Conservation (phyloP, 2,113 vertebrate genomes). For the Lamprologus ornatipinnis region DNA sequence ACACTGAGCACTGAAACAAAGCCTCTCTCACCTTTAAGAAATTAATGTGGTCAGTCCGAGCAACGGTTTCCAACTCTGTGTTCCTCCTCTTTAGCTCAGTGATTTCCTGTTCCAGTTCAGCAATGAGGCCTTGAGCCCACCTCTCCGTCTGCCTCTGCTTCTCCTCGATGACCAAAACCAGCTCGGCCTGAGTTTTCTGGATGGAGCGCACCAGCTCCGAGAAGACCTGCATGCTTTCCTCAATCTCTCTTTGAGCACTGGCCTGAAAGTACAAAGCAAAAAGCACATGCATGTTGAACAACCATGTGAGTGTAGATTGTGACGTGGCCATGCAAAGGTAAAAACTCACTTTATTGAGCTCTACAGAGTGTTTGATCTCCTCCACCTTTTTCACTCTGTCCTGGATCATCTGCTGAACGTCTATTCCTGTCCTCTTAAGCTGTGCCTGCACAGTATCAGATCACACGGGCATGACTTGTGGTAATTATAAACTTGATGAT, state of each 20-base stretch:
- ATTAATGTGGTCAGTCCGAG: conserved; percentile 70
- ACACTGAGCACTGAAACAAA: not conserved
- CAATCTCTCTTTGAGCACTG: conserved; percentile 60
- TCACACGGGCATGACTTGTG: not conserved
- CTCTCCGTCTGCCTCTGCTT: conserved; percentile 60
- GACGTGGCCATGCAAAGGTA: not conserved
- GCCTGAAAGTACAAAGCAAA: conserved; percentile 20
- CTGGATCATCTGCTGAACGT: conserved; percentile 74
- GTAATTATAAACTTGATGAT: not conserved
- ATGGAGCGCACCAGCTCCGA: conserved; percentile 63
- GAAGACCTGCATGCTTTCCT: conserved; percentile 66
- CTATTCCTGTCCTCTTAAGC: conserved; percentile 66
- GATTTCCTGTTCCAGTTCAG: conserved; percentile 67
- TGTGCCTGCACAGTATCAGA: conserved; percentile 41
- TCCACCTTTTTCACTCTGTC: conserved; percentile 68
- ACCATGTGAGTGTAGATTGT: not conserved
- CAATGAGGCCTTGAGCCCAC: conserved; percentile 51
- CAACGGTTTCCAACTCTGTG: conserved; percentile 59
- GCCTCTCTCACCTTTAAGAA: conserved; percentile 63
- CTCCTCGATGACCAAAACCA: conserved; percentile 63
- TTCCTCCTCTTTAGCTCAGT: conserved; percentile 50
- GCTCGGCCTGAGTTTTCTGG: conserved; percentile 62
- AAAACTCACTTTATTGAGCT: conserved; percentile 65
- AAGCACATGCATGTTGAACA: accelerated
- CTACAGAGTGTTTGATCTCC: conserved; percentile 61